These are phyloP conservation scores for Hipposideros larvatus DNA, from an alignment of 2,797 vertebrate species.

Conservation along the genomic window DNA sequence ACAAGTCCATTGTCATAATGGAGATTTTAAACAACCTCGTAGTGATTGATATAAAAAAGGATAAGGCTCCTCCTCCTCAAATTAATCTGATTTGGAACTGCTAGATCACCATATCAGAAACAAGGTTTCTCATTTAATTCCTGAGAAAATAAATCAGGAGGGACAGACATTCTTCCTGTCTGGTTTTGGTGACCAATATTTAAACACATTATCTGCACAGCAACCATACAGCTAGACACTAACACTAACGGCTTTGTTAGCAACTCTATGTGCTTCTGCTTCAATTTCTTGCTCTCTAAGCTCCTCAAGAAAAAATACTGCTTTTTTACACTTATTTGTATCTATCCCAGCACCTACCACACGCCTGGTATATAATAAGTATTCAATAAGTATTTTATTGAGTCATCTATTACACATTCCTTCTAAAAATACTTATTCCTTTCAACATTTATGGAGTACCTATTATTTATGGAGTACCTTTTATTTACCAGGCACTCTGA, in stretches of 20 bases:
- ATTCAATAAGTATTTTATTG: not conserved
- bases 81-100: constrained; percentile 53
- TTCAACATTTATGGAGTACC: constrained; percentile 4
- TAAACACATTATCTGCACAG: constrained; percentile 21
- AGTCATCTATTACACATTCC: not conserved
- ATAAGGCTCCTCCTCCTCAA: not conserved
- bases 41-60: constrained; percentile 20
- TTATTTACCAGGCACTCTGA: not conserved
- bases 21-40: constrained; percentile 33
- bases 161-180: constrained; percentile 52
- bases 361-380: not conserved
- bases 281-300: constrained; percentile 38
- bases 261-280: constrained; percentile 12
- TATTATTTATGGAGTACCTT: not conserved
- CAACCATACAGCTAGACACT: not conserved
- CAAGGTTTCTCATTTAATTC: constrained; percentile 22
- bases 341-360: not conserved
- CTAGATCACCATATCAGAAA: not conserved
- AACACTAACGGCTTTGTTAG: constrained; percentile 16
- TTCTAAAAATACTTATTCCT: constrained; percentile 30
- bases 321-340: constrained; percentile 14
- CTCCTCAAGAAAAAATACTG: not conserved
- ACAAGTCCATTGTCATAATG: not conserved
- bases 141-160: constrained; percentile 55
- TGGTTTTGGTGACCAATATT: constrained; percentile 55